These are phyloP conservation scores for Drosophila birchii DNA, from an alignment of 2,888 invertebrate genomes.

Conservation along the genomic window DNA sequence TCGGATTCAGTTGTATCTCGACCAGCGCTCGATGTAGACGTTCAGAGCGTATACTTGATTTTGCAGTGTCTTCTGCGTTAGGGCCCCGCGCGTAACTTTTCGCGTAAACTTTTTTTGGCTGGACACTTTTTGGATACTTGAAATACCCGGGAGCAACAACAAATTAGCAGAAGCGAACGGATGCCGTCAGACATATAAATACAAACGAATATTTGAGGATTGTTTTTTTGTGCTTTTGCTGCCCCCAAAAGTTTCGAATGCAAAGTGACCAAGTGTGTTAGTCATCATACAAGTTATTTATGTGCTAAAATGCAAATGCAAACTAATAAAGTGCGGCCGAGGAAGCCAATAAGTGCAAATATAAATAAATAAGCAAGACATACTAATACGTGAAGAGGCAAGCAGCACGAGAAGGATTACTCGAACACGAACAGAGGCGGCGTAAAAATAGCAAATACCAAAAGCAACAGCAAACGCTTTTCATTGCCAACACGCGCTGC, in stretches of 20 bases:
- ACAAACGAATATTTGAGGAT: constrained; percentile 8
- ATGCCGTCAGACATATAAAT: constrained; percentile 58
- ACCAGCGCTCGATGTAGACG: constrained; percentile 51
- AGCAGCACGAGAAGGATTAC: constrained; percentile 58
- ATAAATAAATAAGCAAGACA: constrained; percentile 42
- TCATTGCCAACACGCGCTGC: constrained; percentile 70
- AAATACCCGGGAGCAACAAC: constrained; percentile 21
- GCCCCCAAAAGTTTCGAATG: constrained; percentile 19
- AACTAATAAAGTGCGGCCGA: constrained; percentile 55
- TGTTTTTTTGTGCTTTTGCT: constrained; percentile 26
- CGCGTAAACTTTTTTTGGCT: constrained; percentile 40
- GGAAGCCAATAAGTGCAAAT: constrained; percentile 67
- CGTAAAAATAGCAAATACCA: constrained; percentile 53
- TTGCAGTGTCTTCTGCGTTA: constrained; percentile 28
- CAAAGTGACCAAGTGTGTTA: constrained; percentile 59
- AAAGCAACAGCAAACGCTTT: constrained; percentile 34
- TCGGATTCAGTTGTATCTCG: constrained; percentile 55
- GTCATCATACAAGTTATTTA: constrained; percentile 29
- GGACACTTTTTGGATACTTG: constrained; percentile 36
- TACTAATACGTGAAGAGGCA: constrained; percentile 9
- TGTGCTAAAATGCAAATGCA: constrained; percentile 54
- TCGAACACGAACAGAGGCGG: constrained; percentile 36
- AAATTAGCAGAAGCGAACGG: constrained; percentile 27
- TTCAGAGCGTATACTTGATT: constrained; percentile 38
- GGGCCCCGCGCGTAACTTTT: constrained; percentile 55